Percentiles rank a stretch among this genome's conserved stretches.
Conservation (phyloP, 1,140 invertebrate species). For the Aphidius ervi region DNA sequence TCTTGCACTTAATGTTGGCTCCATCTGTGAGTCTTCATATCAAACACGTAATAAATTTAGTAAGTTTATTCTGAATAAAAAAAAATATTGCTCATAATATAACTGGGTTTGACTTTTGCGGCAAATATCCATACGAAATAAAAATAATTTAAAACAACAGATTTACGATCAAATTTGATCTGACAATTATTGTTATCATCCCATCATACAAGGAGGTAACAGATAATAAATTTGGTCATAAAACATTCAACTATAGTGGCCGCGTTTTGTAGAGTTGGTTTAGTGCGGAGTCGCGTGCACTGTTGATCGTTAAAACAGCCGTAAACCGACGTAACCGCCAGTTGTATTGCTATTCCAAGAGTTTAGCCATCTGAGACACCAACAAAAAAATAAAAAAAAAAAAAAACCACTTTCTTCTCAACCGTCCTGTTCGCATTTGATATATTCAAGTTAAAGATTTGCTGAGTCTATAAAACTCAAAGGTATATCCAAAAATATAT, state of each 20-base stretch:
- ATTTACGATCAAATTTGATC: conserved; percentile 53
- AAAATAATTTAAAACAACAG: conserved; percentile 19
- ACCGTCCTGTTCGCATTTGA: not conserved
- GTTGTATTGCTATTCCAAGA: conserved; percentile 31
- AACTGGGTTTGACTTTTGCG: too few species aligned
- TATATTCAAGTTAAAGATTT: not conserved
- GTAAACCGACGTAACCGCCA: conserved; percentile 50
- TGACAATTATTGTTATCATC: conserved; percentile 55
- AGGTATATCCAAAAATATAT: not conserved
- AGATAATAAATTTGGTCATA: conserved; percentile 55
- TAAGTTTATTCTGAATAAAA: too few species aligned
- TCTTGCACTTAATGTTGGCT: too few species aligned
- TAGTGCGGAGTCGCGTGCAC: conserved; percentile 54
- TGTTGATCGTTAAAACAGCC: conserved; percentile 52
- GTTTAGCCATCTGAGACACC: conserved; percentile 29
- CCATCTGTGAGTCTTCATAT: too few species aligned
- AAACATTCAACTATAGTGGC: conserved; percentile 51
- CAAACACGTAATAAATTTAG: too few species aligned
- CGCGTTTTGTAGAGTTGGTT: conserved; percentile 51
- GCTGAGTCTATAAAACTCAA: conserved; percentile 8
- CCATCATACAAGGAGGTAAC: conserved; percentile 52
- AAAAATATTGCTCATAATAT: too few species aligned
- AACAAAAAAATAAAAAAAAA: conserved; percentile 14
- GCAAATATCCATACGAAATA: too few species aligned
- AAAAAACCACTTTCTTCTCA: conserved; percentile 26